These are phyloP conservation scores for Agelaius tricolor DNA, from an alignment of 2,113 vertebrate species.

Conservation along the genomic window DNA sequence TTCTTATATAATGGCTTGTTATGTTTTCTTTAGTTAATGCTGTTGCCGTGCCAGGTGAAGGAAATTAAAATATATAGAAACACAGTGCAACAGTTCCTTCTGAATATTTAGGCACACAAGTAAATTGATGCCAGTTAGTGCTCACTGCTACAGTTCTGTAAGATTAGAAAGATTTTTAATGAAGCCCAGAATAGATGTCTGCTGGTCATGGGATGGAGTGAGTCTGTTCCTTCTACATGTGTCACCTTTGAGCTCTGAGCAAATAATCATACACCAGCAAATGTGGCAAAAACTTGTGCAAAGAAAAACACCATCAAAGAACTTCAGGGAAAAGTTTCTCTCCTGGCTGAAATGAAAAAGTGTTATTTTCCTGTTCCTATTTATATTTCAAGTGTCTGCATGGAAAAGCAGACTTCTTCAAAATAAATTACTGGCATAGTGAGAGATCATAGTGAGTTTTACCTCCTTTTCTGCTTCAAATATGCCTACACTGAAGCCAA, in stretches of 20 bases:
- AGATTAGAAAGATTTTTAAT: neutral
- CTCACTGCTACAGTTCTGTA: neutral
- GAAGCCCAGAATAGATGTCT: neutral
- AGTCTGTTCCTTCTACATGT: neutral
- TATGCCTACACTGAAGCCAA: neutral
- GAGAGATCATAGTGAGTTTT: neutral
- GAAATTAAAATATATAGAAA: neutral
- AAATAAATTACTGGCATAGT: neutral
- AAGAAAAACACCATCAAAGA: neutral
- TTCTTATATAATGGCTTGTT: neutral
- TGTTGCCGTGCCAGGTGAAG: neutral
- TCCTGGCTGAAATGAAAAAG: neutral
- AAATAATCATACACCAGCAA: neutral
- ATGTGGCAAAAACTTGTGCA: neutral
- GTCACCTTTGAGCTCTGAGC: neutral
- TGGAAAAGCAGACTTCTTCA: neutral
- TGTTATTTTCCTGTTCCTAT: neutral
- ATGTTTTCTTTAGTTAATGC: neutral
- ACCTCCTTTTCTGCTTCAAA: neutral
- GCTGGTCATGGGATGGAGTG: neutral
- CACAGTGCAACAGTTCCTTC: neutral
- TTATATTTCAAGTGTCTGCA: neutral
- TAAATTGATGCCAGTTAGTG: neutral
- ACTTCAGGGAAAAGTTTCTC: neutral
- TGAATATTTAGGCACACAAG: neutral